These are phyloP conservation scores for Adelges cooleyi DNA, from an alignment of 1,140 invertebrate species.

Conservation along the genomic window DNA sequence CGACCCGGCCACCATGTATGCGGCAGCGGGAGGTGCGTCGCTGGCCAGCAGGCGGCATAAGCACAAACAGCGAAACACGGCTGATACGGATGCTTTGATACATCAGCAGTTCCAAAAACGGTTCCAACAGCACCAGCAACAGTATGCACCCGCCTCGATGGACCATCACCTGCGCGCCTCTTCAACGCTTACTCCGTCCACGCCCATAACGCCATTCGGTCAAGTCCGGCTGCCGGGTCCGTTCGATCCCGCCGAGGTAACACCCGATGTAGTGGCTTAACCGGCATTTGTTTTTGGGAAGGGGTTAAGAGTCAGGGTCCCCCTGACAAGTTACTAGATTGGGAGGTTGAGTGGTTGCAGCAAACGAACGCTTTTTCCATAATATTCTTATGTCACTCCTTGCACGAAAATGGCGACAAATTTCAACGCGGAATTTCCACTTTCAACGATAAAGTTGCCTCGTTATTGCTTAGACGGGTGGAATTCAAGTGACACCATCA, in stretches of 20 bases:
- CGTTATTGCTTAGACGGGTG: too few relatives aligned
- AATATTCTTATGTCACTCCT: too few relatives aligned
- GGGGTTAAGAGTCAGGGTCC: too few relatives aligned
- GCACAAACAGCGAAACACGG: constrained; percentile 33
- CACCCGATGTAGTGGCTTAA: too few relatives aligned
- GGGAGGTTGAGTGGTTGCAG: too few relatives aligned
- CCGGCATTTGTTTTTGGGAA: too few relatives aligned
- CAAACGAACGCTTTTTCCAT: too few relatives aligned
- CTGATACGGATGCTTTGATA: constrained; percentile 31
- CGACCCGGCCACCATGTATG: constrained; percentile 47
- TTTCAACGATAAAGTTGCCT: too few relatives aligned
- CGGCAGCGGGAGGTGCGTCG: constrained; percentile 58
- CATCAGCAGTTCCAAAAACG: constrained; percentile 35
- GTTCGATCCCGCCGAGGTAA: constrained; percentile 32
- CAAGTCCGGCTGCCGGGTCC: constrained; percentile 29
- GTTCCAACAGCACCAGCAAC: constrained; percentile 35
- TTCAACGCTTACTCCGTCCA: constrained; percentile 14
- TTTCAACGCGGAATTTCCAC: too few relatives aligned
- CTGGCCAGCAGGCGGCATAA: constrained; percentile 49
- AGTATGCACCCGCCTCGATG: constrained; percentile 33
- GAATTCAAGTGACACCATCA: too few relatives aligned
- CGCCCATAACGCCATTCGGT: constrained; percentile 25
- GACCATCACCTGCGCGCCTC: constrained; percentile 30
- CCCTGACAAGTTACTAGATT: too few relatives aligned
- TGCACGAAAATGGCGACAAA: too few relatives aligned